Evolutionary conservation across 1,140 invertebrate genomes (phyloP), one percentile per base, ranked within the genome.

Genomic region (Aradophagus sp.): DNA sequence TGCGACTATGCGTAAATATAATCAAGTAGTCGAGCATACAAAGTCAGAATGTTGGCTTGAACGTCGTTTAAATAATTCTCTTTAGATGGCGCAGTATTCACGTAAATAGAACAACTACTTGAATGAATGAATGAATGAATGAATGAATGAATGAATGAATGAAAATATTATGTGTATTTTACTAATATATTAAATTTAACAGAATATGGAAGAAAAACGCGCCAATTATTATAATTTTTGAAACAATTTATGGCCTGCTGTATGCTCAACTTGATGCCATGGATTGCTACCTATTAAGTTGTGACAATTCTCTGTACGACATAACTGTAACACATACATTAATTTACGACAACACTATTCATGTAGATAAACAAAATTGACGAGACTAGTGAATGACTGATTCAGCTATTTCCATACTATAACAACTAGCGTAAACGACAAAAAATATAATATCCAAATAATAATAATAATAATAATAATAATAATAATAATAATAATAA

Each of bases 311-410:
- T 62, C 47, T 68, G 35, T 38, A 62, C 52, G 52, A 27, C 12
- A 59, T 45, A 26, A 26, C 7, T 41, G 16, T 52, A 47, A 61
- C 27, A 55, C 36, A 34, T 52, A 59, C 15, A 61, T 71, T 69
- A 59, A 62, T 52, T 63, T 62, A 75, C 44, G 35, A 68, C 68
- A 78, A 73, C 23, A 55, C 48, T 69, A 71, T 79, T 68, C 56
- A 48, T 69, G 74, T 76, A 78, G 68, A 73, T 80, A 81, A 67
- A 80, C 68, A 79, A 67, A 80, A 83, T 73, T 78, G 82, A 84
- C 76, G 77, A 80, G 84, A 86, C 84, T 86, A 86, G 84, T 80
- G 83, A 85, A 84, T 85, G 84, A 86, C 83, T 86, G 83, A 84
- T 85, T 80, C 74, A 81, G 62, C 75, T 82, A 73, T 82, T 70